Percentiles rank a stretch among this genome's conserved stretches.
Evolutionary conservation across 2,113 vertebrate species (phyloP).

Genomic region (Podarcis raffonei): DNA sequence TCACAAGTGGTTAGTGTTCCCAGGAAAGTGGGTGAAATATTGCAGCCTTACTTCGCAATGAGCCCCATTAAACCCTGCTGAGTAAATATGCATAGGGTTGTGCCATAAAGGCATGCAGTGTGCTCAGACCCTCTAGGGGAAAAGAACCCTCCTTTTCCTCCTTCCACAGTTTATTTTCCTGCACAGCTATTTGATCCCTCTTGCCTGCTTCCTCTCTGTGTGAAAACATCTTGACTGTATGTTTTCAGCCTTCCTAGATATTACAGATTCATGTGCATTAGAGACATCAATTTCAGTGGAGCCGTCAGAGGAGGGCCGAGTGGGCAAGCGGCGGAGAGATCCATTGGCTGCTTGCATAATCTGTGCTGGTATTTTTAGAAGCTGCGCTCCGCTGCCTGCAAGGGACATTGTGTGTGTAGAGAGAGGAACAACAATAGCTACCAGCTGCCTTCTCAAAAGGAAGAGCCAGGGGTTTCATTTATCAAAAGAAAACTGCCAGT

Average conservation of each 20-base stretch:
- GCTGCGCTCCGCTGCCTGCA: not conserved
- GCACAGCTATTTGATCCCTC: not conserved
- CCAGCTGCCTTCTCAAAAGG: conserved; percentile 1
- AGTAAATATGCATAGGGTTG: not conserved
- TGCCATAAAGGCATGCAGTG: not conserved
- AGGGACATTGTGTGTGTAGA: not conserved
- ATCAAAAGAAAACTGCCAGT: not conserved
- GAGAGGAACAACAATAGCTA: conserved; percentile 19
- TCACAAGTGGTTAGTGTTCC: too few relatives aligned
- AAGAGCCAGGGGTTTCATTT: not conserved
- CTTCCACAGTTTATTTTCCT: not conserved
- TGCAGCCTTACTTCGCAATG: not conserved
- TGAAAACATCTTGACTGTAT: not conserved
- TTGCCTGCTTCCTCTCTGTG: not conserved
- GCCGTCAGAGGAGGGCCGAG: too few relatives aligned
- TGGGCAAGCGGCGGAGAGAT: not conserved
- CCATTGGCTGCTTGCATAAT: conserved; percentile 1
- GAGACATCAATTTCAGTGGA: too few relatives aligned
- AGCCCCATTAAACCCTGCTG: not conserved
- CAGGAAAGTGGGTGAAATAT: not conserved
- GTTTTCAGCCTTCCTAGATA: not conserved
- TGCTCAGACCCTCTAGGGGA: not conserved
- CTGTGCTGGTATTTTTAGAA: conserved; percentile 47
- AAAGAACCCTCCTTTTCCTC: not conserved
- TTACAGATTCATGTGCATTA: not conserved